Percentiles rank a stretch among this genome's conserved stretches.
These are phyloP conservation scores for Chauna torquata DNA, from an alignment of 2,113 vertebrate genomes.

Conservation along the genomic window DNA sequence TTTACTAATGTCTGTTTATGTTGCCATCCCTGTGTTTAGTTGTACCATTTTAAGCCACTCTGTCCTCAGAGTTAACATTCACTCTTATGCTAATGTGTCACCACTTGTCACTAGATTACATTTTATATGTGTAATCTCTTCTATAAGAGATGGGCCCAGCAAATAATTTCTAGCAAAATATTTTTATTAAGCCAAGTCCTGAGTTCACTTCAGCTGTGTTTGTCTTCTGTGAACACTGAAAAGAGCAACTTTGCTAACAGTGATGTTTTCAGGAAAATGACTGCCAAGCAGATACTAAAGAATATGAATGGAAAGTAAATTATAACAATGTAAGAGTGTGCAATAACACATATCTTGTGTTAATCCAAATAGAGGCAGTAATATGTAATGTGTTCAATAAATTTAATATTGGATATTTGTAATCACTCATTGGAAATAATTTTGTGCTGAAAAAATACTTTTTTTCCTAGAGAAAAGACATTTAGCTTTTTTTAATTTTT, in stretches of 20 bases:
- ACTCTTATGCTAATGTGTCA: not conserved
- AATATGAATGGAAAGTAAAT: not conserved
- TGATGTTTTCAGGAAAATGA: not conserved
- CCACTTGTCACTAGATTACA: not conserved
- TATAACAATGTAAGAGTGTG: rapidly evolving
- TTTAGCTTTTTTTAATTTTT: not conserved
- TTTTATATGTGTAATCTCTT: not conserved
- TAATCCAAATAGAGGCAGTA: not conserved
- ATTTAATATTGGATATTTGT: not conserved
- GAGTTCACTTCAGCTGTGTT: not conserved
- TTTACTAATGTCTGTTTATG: not conserved
- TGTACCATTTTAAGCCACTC: not conserved
- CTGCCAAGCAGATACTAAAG: not conserved
- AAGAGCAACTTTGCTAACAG: not conserved
- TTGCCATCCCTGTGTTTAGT: not conserved
- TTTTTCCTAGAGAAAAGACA: not conserved
- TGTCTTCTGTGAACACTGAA: not conserved
- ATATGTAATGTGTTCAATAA: not conserved
- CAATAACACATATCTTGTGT: not conserved
- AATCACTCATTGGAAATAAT: not conserved
- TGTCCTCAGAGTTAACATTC: not conserved
- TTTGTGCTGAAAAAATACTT: not conserved
- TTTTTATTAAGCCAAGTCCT: not conserved
- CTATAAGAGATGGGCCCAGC: not conserved
- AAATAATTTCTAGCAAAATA: constrained; percentile 5